phyloP scores from a whole-genome alignment of 2,797 vertebrate genomes.

The Phrynocephalus guinanensis region DNA sequence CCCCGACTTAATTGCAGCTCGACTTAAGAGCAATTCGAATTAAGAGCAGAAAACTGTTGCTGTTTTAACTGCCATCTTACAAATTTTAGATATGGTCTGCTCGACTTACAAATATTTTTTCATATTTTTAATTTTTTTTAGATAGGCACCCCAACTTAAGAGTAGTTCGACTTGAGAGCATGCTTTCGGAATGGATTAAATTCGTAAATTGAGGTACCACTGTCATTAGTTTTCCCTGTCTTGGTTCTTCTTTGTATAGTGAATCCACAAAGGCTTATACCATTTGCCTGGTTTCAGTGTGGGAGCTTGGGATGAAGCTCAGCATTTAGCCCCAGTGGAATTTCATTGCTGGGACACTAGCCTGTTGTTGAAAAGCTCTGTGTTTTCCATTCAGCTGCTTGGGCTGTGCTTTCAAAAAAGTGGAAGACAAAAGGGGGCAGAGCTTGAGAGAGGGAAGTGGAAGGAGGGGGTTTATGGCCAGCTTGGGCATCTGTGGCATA shows the following conservation, averaged over 20 bases:
- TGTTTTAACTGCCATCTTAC: too few species aligned
- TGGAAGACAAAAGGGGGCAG: slow-evolving; percentile 3
- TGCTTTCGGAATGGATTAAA: too few species aligned
- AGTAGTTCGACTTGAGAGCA: too few species aligned
- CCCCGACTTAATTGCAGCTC: too few species aligned
- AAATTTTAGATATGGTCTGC: too few species aligned
- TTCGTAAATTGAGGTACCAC: too few species aligned
- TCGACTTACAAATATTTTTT: too few species aligned
- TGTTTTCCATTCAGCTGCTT: slow-evolving; percentile 13
- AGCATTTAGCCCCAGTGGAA: not conserved
- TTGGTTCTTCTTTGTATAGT: not conserved
- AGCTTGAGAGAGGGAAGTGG: not conserved
- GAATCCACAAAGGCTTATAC: not conserved
- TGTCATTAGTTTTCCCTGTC: not conserved
- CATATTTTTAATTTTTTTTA: too few species aligned
- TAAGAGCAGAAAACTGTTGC: too few species aligned
- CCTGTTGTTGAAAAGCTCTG: slow-evolving; percentile 17
- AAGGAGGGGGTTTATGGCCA: not conserved
- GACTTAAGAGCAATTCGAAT: too few species aligned
- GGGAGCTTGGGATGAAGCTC: slow-evolving; percentile 8
- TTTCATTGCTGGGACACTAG: slow-evolving; percentile 25
- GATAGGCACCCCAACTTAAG: too few species aligned
- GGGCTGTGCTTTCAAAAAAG: not conserved
- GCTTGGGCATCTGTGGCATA: not conserved
- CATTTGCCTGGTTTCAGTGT: not conserved